Evolutionary conservation across 2,888 invertebrate genomes (phyloP).

Genomic region (Tachina grossa): DNA sequence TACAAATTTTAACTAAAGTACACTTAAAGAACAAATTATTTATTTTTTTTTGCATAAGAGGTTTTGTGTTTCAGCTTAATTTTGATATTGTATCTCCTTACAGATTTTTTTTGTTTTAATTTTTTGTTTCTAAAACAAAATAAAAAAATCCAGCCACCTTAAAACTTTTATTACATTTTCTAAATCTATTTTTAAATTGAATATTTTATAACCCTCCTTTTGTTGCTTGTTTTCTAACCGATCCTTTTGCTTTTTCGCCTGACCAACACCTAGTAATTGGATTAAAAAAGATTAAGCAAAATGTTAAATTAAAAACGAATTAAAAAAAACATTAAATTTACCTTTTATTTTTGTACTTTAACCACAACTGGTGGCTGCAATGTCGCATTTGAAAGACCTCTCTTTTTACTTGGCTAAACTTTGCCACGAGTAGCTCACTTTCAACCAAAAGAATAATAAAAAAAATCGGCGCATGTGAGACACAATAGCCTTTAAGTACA

Average conservation of each 20-base stretch:
- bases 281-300: conserved; percentile 67
- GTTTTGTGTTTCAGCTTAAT: too few species aligned
- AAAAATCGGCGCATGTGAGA: background rate
- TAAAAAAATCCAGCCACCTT: background rate
- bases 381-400: conserved; percentile 53
- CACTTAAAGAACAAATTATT: too few species aligned
- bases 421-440: conserved; percentile 26
- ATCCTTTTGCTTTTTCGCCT: conserved; percentile 39
- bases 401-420: conserved; percentile 15
- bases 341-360: conserved; percentile 21
- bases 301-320: conserved; percentile 49
- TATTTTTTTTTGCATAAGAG: too few species aligned
- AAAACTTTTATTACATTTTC: conserved; percentile 33
- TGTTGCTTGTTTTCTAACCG: background rate
- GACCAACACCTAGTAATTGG: conserved; percentile 65
- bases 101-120: background rate
- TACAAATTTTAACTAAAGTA: too few species aligned
- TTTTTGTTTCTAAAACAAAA: background rate
- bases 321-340: conserved; percentile 43
- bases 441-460: background rate
- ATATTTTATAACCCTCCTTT: too few species aligned
- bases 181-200: conserved; percentile 43
- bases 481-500: background rate
- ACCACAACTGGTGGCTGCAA: conserved; percentile 28
- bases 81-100: background rate